Conservation (phyloP, 2,113 vertebrate genomes). For the Empidonax alnorum region DNA sequence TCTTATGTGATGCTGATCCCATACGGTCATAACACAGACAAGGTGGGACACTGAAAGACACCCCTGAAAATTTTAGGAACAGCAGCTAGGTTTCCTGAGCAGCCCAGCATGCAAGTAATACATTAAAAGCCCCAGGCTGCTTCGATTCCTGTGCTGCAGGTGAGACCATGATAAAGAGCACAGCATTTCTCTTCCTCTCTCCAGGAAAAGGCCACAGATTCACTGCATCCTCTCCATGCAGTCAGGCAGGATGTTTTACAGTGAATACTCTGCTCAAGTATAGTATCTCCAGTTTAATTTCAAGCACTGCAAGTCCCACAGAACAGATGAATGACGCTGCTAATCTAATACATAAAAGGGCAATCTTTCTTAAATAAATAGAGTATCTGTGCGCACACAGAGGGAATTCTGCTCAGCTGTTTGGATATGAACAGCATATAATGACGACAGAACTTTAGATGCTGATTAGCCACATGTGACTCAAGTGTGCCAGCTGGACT, state of each 20-base stretch:
- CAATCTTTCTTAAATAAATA: background rate
- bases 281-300: background rate
- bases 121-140: background rate
- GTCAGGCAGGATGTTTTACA: background rate
- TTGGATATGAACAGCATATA: background rate
- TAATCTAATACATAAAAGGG: background rate
- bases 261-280: background rate
- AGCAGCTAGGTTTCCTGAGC: background rate
- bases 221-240: background rate
- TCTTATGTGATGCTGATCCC: fast-evolving
- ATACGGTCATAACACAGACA: background rate
- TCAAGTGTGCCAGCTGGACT: background rate
- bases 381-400: background rate
- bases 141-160: background rate
- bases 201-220: background rate
- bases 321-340: background rate
- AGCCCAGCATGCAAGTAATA: background rate
- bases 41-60: background rate
- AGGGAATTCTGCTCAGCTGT: background rate
- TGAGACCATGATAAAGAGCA: background rate
- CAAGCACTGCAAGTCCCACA: background rate
- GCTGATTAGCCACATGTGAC: background rate
- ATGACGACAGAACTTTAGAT: background rate
- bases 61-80: background rate
- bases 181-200: background rate